Percentiles rank a stretch among this genome's conserved stretches.
Conservation (phyloP, 2,113 vertebrate species). For the Shinisaurus crocodilurus region DNA sequence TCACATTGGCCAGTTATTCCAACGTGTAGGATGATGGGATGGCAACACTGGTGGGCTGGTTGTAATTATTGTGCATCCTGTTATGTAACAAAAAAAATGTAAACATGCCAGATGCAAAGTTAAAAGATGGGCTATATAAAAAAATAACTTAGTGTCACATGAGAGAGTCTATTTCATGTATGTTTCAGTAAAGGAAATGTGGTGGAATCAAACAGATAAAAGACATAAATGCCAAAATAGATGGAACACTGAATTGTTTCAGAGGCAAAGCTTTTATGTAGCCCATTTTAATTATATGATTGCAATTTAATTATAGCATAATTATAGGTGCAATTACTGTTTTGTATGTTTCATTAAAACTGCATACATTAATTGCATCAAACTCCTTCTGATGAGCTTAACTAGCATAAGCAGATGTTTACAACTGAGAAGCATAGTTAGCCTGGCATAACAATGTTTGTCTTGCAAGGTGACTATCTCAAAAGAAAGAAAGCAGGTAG, state of each 20-base stretch:
- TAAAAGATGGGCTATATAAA: not conserved
- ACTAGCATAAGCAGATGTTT: conserved; percentile 73
- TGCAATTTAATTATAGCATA: conserved; percentile 70
- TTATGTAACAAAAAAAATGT: conserved; percentile 25
- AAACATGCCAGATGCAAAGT: not conserved
- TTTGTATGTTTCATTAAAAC: conserved; percentile 73
- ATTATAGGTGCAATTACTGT: conserved; percentile 67
- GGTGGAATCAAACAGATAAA: not conserved
- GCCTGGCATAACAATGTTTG: conserved; percentile 32
- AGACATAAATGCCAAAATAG: conserved; percentile 19
- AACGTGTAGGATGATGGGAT: conserved; percentile 36
- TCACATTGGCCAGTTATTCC: no score
- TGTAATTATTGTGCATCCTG: not conserved
- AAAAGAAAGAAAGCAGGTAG: conserved; percentile 35
- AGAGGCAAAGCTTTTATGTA: conserved; percentile 66
- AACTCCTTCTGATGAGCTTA: conserved; percentile 70
- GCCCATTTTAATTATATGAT: conserved; percentile 69
- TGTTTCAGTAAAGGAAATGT: not conserved
- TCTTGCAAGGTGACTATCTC: conserved; percentile 62
- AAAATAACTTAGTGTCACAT: not conserved
- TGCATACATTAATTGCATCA: conserved; percentile 70
- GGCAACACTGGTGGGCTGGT: not conserved
- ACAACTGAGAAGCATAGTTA: conserved; percentile 48
- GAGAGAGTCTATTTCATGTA: not conserved
- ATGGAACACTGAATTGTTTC: conserved; percentile 46